Evolutionary conservation across 1,140 invertebrate genomes (phyloP), one percentile per base, ranked within the genome.

Genomic region (Megathymus violae): DNA sequence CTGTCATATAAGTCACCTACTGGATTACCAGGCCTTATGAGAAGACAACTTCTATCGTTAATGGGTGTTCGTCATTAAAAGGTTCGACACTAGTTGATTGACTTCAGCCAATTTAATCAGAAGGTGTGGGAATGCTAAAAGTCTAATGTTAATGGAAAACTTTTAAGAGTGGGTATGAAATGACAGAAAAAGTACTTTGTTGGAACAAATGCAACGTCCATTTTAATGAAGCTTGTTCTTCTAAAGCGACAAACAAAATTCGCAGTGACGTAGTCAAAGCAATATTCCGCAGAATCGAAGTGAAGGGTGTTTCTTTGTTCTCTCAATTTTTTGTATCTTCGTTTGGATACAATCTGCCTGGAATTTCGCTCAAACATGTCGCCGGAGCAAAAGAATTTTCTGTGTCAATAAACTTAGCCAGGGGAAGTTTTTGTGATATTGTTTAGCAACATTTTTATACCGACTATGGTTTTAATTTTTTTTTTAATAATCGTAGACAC

Each of bases 281-380:
- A 15, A 58, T 58, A 58, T 58, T 46, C 41, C 41, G 25, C 41
- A 58, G 43, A 58, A 58, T 58, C 52, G 46, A 58, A 58, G 41
- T 31, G 52, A 34, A 19, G 15, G 9, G 31, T 46, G 41, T 58
- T 58, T 58, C 27, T 58, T 58, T 58, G 15, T 46, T 58, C 27
- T 13, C 4, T 15, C 0, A 16, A 13, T 38, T 52, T 17, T 58
- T 34, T 58, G 43, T 22, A 46, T 46, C 15, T 19, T 31, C 52
- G 25, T 17, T 58, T 43, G 54, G 13, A 40, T 14, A 46, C 15
- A 31, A 58, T 56, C 44, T 58, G 25, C 46, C 27, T 22, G 41
- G 19, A 27, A 25, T 22, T 47, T 47, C 27, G 22, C 44, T 47
- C 19, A 22, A 31, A 48, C 31, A 48, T 15, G 2, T 31, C 22